Evolutionary conservation across 2,113 vertebrate species (phyloP), one percentile per base, ranked within the genome.

Genomic region (Catharus minimus): DNA sequence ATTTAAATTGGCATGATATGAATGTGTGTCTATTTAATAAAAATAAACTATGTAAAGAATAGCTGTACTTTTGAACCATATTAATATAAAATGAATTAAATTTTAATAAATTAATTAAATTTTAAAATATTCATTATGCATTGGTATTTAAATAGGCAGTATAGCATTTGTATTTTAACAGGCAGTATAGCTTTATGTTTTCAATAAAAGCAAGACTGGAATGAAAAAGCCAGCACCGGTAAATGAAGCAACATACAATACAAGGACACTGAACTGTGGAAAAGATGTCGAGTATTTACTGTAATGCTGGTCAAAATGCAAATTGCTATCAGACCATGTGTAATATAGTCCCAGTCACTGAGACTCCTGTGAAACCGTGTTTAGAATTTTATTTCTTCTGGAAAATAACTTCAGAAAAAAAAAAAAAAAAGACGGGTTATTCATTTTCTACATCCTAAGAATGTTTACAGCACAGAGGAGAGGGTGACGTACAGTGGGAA

Each of bases 381-480:
- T 66, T 91, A 27, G 57, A 93, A 79, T 93, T 83, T 86, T 85
- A 49, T 64, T 22, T n/a, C 7, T 61, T 55, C 79, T 73, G 32
- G 65, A 90, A 96, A 93, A 95, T 65, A 77, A 78, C 65, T 86
- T 93, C 61, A 65, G 72, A 36, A 85, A 85, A 88, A 49, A 49
- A 49, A 27, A 50, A 27, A 50, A 83, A 80, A 85, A 47, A 4
- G 50, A 23, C 38, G 50, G 24, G 23, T 41, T 69, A 56, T 67
- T 84, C 1, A 87, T 90, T 85, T 79, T 77, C 71, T 82, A 47
- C 55, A 60, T 95, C 87, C 77, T 88, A 72, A 71, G 69, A 95
- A 86, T 95, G 53, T 75, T 92, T 95, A 90, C 77, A 90, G 82
- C 86, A 83, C 86, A 93, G 81, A 87, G 32, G 32, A 85, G 73